Conservation (phyloP, 2,797 vertebrate species). For the Bucorvus abyssinicus region DNA sequence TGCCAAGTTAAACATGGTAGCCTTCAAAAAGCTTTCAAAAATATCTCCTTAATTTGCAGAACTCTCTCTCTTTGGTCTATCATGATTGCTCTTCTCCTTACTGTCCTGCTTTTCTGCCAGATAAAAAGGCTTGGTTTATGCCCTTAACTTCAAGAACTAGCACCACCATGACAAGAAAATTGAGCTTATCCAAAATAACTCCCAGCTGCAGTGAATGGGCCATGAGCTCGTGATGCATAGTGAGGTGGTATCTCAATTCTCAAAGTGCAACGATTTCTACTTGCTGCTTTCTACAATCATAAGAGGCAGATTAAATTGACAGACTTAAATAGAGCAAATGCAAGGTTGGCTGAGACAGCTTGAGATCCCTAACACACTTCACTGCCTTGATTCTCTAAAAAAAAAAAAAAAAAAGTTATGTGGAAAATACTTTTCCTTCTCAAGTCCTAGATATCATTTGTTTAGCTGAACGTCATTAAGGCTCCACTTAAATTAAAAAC, state of each 20-base stretch:
- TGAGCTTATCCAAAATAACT: background rate
- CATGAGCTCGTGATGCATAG: accelerated
- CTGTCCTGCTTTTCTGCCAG: background rate
- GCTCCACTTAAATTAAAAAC: background rate
- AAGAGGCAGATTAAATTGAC: background rate
- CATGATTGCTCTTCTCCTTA: background rate
- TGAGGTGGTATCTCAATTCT: background rate
- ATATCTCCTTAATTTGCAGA: background rate
- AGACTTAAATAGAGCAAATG: background rate
- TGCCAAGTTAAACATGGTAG: background rate
- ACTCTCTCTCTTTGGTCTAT: background rate
- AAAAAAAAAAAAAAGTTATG: background rate
- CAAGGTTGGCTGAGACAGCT: background rate
- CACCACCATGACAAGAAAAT: background rate
- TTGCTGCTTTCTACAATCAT: background rate
- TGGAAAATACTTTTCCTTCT: background rate
- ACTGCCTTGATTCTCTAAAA: background rate
- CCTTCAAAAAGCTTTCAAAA: background rate
- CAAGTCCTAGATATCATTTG: background rate
- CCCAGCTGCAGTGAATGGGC: background rate
- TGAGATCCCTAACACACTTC: background rate
- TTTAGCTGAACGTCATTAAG: background rate
- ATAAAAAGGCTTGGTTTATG: background rate
- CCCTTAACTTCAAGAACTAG: background rate
- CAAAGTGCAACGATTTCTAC: background rate